These are phyloP conservation scores for Pseudomugil gertrudae DNA, from an alignment of 2,797 vertebrate genomes.

Conservation along the genomic window DNA sequence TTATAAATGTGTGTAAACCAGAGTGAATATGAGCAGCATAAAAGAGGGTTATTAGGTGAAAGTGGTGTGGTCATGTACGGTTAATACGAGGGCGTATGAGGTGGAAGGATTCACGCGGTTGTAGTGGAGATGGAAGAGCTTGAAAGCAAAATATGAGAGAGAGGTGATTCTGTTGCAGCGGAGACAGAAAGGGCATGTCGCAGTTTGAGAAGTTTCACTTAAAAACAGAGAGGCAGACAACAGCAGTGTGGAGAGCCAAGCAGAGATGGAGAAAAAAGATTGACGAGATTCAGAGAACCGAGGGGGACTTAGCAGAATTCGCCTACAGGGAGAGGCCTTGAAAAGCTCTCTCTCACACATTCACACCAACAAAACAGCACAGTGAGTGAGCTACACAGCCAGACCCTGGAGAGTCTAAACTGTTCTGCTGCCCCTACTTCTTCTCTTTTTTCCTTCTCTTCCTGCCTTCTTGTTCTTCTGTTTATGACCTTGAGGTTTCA, in stretches of 20 bases:
- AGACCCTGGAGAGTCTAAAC: slow-evolving; percentile 66
- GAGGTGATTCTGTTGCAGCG: slow-evolving; percentile 22
- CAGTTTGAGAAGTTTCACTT: slow-evolving; percentile 54
- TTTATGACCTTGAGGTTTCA: slow-evolving; percentile 82
- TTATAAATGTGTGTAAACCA: background rate
- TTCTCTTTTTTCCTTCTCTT: slow-evolving; percentile 32
- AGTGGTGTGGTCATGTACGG: slow-evolving; percentile 15
- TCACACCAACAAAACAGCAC: slow-evolving; percentile 36
- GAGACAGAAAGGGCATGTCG: slow-evolving; percentile 31
- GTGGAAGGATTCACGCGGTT: slow-evolving; percentile 7
- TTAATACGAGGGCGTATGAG: slow-evolving; percentile 13
- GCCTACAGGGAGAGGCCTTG: slow-evolving; percentile 68
- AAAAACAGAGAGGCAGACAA: slow-evolving; percentile 28
- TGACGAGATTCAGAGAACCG: slow-evolving; percentile 55
- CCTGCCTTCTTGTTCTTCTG: slow-evolving; percentile 46
- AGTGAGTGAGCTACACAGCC: slow-evolving; percentile 57
- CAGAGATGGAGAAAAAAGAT: slow-evolving; percentile 38
- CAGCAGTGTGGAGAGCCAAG: slow-evolving; percentile 30
- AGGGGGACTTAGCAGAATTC: slow-evolving; percentile 73
- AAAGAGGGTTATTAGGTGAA: background rate
- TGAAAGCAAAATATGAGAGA: slow-evolving; percentile 23
- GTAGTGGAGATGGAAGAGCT: slow-evolving; percentile 24
- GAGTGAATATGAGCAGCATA: slow-evolving; percentile 4
- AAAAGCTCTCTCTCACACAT: slow-evolving; percentile 60
- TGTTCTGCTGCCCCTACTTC: slow-evolving; percentile 43